Base-by-base conservation (phyloP, 2,797 vertebrate species). In the Dendrocincla fuliginosa region DNA sequence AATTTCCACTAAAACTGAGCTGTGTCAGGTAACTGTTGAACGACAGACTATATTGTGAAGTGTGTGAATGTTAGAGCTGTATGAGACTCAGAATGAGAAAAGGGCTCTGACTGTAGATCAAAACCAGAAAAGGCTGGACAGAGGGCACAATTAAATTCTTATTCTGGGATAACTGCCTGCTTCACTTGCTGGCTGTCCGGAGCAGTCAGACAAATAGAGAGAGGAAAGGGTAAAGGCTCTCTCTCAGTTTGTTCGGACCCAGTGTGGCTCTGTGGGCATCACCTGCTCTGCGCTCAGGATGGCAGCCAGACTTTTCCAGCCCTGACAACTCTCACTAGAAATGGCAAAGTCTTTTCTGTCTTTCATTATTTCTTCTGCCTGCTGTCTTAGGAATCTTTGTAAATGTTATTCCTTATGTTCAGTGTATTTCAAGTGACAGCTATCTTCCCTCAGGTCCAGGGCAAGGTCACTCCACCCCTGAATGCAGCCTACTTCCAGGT, bases 171-270 rank as follows among this genome's bases (percentile, higher is more conserved):
- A 25, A 20, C 42, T 1, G 0, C 30, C 30, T 82, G 9, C 37
- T 52, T 82, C 5, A 3, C 12, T 44, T 49, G 5, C 22, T 49
- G 44, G 5, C n/a, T 33, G 9, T 30, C 9, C 9, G 71, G 33
- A 69, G 55, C 46, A 69, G 50, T 7, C 17, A 32, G 13, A 47
- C 56, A 28, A 65, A 18, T 2, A 41, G 6, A 70, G 44, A 17
- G 25, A 7, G 41, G 33, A 24, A 65, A 14, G 6, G 13, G 13
- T 10, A 39, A 89, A 75, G 47, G 32, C 25, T 6, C 27, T 57
- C 32, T 74, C 22, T 12, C 5, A 4, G 12, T 71, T 35, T 1
- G 0, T 41, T 63, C 60, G 0, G 1, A 12, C 4, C 7, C 25
- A 7, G 11, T 13, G 17, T 33, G 27, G 13, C 32, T 77, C 7